phyloP scores from a whole-genome alignment of 2,113 vertebrate genomes.

The Campylorhamphus procurvoides region DNA sequence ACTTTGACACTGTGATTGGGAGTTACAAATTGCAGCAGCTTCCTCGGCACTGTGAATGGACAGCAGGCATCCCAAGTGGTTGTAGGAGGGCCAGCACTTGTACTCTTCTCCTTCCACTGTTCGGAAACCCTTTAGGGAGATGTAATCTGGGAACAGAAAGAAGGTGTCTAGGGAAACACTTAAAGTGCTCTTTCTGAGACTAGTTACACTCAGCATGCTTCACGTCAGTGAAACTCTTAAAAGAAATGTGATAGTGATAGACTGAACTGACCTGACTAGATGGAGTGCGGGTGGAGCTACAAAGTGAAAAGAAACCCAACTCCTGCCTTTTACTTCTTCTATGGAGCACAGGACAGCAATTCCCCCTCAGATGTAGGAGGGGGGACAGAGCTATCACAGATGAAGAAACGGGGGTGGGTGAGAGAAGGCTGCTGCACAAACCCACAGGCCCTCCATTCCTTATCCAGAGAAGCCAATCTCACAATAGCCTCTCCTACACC shows the following conservation, averaged over 20 bases:
- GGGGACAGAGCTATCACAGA: not conserved
- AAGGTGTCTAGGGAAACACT: not conserved
- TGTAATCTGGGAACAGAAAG: slow-evolving; percentile 77
- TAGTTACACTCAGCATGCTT: too few relatives aligned
- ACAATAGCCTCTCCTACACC: not conserved
- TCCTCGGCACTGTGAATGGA: slow-evolving; percentile 82
- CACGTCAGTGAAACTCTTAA: not conserved
- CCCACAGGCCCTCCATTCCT: not conserved
- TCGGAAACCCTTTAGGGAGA: slow-evolving; percentile 76
- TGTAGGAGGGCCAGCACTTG: slow-evolving; percentile 90
- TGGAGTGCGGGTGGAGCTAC: not conserved
- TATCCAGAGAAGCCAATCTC: not conserved
- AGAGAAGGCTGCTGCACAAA: not conserved
- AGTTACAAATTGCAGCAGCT: slow-evolving; percentile 82
- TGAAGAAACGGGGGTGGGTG: not conserved
- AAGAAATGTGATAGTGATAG: not conserved
- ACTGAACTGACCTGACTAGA: not conserved
- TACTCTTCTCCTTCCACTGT: slow-evolving; percentile 76
- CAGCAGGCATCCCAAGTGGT: slow-evolving; percentile 84
- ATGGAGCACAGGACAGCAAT: not conserved
- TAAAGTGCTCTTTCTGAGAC: not conserved
- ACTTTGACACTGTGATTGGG: slow-evolving; percentile 80
- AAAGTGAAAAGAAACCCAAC: not conserved
- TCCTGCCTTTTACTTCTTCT: not conserved
- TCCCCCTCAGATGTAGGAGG: not conserved